A percentile compares a stretch with the other conserved stretches of the same genome.
Evolutionary conservation across 2,797 vertebrate genomes (phyloP).

Genomic region (Microhierax caerulescens): DNA sequence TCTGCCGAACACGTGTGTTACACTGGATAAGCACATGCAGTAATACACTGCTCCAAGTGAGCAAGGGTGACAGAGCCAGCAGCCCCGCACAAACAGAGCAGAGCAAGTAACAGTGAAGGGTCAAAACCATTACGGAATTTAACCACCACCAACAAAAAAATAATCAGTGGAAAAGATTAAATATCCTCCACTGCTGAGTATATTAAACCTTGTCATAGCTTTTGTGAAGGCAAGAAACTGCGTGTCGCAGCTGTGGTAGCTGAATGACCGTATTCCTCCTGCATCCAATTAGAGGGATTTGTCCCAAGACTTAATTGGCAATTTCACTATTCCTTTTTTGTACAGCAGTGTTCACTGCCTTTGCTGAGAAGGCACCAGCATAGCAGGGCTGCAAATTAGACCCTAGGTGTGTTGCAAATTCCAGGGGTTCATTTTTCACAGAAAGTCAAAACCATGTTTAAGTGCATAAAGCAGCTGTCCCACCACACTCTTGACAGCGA

Average conservation of each 20-base stretch:
- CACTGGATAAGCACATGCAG: neutral
- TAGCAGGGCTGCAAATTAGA: neutral
- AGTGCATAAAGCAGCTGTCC: slow-evolving; percentile 10
- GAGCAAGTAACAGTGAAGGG: neutral
- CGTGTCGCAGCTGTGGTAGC: neutral
- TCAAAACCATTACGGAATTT: neutral
- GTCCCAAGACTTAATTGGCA: neutral
- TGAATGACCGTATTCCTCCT: neutral
- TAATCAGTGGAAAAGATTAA: neutral
- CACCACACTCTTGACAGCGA: neutral
- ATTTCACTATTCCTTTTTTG: neutral
- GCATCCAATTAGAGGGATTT: slow-evolving; percentile 23
- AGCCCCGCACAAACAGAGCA: neutral
- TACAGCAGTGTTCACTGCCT: neutral
- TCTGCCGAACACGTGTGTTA: fast-evolving
- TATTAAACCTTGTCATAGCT: neutral
- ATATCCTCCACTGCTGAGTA: neutral
- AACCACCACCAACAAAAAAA: neutral
- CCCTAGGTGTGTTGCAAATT: neutral
- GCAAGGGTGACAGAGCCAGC: neutral
- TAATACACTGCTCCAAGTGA: neutral
- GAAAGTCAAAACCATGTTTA: slow-evolving; percentile 23
- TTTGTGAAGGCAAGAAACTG: neutral
- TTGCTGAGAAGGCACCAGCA: neutral
- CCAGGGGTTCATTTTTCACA: slow-evolving; percentile 28